Evolutionary conservation across 35 echinoderm and acorn worm genomes (phyloP), one percentile per base, ranked within the genome.

Genomic region (Ptychodera flava): DNA sequence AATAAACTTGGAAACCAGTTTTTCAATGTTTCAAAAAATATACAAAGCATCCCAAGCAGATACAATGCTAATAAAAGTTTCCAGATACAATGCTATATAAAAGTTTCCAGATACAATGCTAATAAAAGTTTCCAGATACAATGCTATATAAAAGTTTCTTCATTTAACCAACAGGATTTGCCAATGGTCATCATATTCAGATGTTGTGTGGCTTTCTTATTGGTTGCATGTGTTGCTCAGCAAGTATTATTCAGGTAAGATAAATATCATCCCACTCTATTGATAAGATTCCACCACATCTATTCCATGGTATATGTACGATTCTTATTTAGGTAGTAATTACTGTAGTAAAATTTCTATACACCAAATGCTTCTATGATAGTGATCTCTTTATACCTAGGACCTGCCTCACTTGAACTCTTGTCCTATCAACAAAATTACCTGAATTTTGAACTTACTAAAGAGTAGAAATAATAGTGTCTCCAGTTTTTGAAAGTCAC

Each of bases 231-330:
- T 80, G 16, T 77, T 33, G 29, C 84, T 16, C 89, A 90, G 31
- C 36, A 78, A 36, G 30, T 78, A 37, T 36, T 90, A 30, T 90
- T 85, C 37, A 84, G 45, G 89, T 90, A 90, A 90, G 77, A 64
- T 64, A n/a, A n/a, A n/a, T n/a, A n/a, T n/a, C n/a, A n/a, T n/a
- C n/a, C n/a, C n/a, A n/a, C n/a, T n/a, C n/a, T n/a, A n/a, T n/a
- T n/a, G n/a, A n/a, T n/a, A n/a, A n/a, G n/a, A n/a, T n/a, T n/a
- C n/a, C n/a, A n/a, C n/a, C n/a, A n/a, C n/a, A n/a, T n/a, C n/a
- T n/a, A n/a, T n/a, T n/a, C n/a, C n/a, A n/a, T n/a, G n/a, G n/a
- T n/a, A n/a, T n/a, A n/a, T n/a, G n/a, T n/a, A n/a, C n/a, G n/a
- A n/a, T n/a, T n/a, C n/a, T n/a, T n/a, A n/a, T n/a, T n/a, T n/a